Evolutionary conservation across 2,888 invertebrate species (phyloP), one percentile per base, ranked within the genome.

Genomic region (Subacronicta megacephala): DNA sequence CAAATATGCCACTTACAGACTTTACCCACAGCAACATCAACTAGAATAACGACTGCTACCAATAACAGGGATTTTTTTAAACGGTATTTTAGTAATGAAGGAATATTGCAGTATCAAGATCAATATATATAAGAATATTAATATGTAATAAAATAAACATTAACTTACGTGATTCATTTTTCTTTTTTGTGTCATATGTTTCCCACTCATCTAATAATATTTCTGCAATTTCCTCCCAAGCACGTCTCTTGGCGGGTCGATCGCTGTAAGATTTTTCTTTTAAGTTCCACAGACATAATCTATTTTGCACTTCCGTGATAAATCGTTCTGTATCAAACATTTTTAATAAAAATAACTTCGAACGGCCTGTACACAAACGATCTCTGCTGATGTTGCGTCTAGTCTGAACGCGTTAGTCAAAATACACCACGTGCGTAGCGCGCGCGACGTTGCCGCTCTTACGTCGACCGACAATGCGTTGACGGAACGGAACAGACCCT

Each of bases 1-100:
- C 50, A 50, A 50, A 50, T 50, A 50, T 50, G 50, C 41, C 50
- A 50, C 31, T 52, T 56, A 56, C 56, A 46, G 46, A 49, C 56
- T 47, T 52, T 52, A 52, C 44, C 52, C 37, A 52, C 44, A 52
- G 38, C 52, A 44, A 52, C 37, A 45, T 53, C 53, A 49, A 47
- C 56, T 49, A 56, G 42, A 56, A 18, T 44, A 38, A 36, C 52
- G 35, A 52, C 41, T 37, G 47, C 47, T n/a, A 47, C 38, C 20
- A 18, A 45, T 45, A 45, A 33, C 33, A 45, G 33, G 45, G 45
- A 45, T 45, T 45, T 45, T 45, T 45, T 45, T 18, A 45, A 45
- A 45, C 45, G 18, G 13, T 45, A 45, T n/a, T n/a, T n/a, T n/a
- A n/a, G n/a, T n/a, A n/a, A n/a, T n/a, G n/a, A n/a, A n/a, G n/a